phyloP scores from a whole-genome alignment of 2,888 invertebrate species.

The Agrilus mali region DNA sequence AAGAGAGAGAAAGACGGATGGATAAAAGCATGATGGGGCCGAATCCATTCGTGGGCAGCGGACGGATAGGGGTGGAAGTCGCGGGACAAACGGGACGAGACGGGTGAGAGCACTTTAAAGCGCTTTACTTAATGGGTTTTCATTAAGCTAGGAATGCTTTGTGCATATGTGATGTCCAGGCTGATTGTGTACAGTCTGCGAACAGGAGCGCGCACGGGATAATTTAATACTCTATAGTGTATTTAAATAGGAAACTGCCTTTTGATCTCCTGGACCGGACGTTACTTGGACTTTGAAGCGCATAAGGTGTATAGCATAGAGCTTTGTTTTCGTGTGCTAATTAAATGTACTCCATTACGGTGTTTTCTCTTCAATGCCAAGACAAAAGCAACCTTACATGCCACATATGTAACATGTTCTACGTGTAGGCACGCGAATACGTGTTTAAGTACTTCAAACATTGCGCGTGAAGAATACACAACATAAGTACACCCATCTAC shows the following conservation, averaged over 20 bases:
- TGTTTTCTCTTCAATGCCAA: no score
- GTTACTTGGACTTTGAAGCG: conserved; percentile 28
- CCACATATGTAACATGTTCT: no score
- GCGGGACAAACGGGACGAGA: conserved; percentile 9
- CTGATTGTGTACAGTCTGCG: conserved; percentile 30
- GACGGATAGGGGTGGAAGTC: conserved; percentile 13
- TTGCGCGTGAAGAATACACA: conserved; percentile 1
- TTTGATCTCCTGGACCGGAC: conserved; percentile 29
- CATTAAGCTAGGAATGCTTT: conserved; percentile 36
- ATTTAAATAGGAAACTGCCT: conserved; percentile 33
- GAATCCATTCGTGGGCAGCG: conserved; percentile 3
- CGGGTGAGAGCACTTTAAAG: conserved; percentile 23
- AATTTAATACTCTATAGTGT: conserved; percentile 34
- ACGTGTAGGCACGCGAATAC: no score
- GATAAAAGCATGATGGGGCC: conserved; percentile 14
- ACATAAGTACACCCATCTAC: conserved; percentile 8
- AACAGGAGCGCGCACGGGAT: conserved; percentile 23
- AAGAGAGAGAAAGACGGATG: conserved; percentile 4
- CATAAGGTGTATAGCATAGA: conserved; percentile 21
- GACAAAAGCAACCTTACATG: no score
- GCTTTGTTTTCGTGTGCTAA: conserved; percentile 16
- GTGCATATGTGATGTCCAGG: conserved; percentile 35
- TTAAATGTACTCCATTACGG: no score
- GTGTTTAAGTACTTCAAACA: no score
- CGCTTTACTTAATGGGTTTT: conserved; percentile 36